Base-by-base conservation (phyloP, 2,113 vertebrate species). In the Pimephales promelas region DNA sequence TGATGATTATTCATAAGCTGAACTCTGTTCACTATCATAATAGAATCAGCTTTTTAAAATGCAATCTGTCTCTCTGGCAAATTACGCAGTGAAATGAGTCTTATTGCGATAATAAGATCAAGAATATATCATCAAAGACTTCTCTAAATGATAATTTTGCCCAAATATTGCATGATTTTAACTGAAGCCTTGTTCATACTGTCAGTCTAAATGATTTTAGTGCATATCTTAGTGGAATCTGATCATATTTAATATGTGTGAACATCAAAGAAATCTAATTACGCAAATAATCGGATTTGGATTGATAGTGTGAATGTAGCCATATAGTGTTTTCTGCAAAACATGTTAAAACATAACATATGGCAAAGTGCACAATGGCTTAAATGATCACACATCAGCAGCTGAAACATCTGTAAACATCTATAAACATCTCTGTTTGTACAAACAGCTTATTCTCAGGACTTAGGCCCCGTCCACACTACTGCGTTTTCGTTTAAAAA, bases 301-400 rank as follows among this genome's bases (percentile, higher is more conserved):
- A 16, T 14, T 26, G 43, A 36, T 1, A 24, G 20, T 47, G 45
- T 47, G 45, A 47, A 47, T 3, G 3, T 13, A 3, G 9, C 7
- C 40, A 68, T 36, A 40, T 1, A 68, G 18, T 45, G 10, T 68
- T 68, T 20, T 68, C 20, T 26, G n/a, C 40, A 72, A 45, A n/a
- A n/a, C n/a, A n/a, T n/a, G 70, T 77, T 77, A 28, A 77, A 36
- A 57, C 52, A 77, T 31, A 77, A 54, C 8, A 45, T n/a, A 26
- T 47, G n/a, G 47, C 43, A 49, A 47, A 28, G 24, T 28, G 47
- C 72, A 26, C 16, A 34, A 47, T 68, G 18, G 6, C 18, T 22
- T 22, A 40, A 34, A 75, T 54, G 11, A 77, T 36, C 74, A 10
- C 52, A 77, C 20, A 59, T 77, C 11, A 59, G 74, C 49, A 36